Evolutionary conservation across 1,140 invertebrate genomes (phyloP).

Genomic region (Scaptomyza pallida): DNA sequence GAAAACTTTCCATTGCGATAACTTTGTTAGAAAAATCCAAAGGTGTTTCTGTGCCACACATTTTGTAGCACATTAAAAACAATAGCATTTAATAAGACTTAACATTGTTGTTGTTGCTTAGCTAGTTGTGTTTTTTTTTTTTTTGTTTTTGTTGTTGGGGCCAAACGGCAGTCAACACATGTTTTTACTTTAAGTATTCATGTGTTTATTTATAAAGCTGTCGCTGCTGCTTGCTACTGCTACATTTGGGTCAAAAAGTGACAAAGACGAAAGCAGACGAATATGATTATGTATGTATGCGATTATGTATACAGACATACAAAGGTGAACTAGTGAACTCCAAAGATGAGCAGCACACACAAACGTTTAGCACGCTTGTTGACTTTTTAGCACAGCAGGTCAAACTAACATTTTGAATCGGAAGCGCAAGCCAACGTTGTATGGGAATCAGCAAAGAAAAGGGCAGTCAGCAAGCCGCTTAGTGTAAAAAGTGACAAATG

Average conservation of each 20-base stretch:
- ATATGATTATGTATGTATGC: constrained; percentile 32
- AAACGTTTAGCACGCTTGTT: constrained; percentile 61
- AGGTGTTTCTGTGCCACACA: too few species aligned
- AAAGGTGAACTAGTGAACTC: constrained; percentile 60
- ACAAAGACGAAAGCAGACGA: constrained; percentile 9
- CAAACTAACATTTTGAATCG: constrained; percentile 30
- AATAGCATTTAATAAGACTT: constrained; percentile 65
- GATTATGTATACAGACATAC: too few species aligned
- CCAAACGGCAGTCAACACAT: constrained; percentile 57
- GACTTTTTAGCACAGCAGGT: constrained; percentile 55
- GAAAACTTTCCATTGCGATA: too few species aligned
- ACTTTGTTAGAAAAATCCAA: too few species aligned
- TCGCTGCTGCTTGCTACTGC: constrained; percentile 6
- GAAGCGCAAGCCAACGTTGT: constrained; percentile 7
- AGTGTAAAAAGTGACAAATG: constrained; percentile 45
- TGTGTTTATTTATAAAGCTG: constrained; percentile 59
- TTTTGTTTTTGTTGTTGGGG: too few species aligned
- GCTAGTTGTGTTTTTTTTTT: constrained; percentile 1
- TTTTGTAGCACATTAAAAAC: too few species aligned
- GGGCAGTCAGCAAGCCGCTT: constrained; percentile 71
- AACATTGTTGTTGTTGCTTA: constrained; percentile 44
- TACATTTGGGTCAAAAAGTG: constrained; percentile 51
- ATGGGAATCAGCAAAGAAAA: constrained; percentile 39
- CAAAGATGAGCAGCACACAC: neutral
- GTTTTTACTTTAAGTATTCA: constrained; percentile 71